A percentile compares a stretch with the other conserved stretches of the same genome.
phyloP scores from a whole-genome alignment of 1,140 invertebrate genomes.

The Drosophila sp. region DNA sequence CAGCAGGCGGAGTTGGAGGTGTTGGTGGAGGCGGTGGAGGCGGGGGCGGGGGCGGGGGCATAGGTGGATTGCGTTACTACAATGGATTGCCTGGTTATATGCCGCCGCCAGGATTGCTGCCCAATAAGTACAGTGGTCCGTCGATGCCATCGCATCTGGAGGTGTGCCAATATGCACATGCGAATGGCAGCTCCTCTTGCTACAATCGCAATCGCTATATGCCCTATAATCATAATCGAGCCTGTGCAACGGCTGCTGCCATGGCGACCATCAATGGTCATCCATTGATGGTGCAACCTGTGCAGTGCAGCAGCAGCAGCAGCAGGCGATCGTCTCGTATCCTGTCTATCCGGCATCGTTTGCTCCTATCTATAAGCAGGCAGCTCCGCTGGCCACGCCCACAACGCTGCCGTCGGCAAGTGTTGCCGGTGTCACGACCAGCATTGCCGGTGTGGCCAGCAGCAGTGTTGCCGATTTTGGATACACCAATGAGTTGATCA shows the following conservation, averaged over 20 bases:
- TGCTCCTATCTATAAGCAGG: constrained; percentile 50
- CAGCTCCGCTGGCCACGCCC: constrained; percentile 11
- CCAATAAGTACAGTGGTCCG: constrained; percentile 31
- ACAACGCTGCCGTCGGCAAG: constrained; percentile 1
- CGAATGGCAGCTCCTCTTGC: constrained; percentile 51
- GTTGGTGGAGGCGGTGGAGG: constrained; percentile 4
- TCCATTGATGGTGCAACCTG: constrained; percentile 28
- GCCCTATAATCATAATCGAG: constrained; percentile 70
- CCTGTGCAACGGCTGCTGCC: constrained; percentile 54
- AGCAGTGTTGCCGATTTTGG: constrained; percentile 7
- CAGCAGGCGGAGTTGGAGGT: constrained; percentile 2
- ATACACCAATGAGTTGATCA: constrained; percentile 23
- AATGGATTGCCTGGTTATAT: constrained; percentile 31
- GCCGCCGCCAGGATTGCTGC: constrained; percentile 38
- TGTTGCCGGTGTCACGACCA: background rate
- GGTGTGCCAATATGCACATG: constrained; percentile 59
- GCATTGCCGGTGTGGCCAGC: background rate
- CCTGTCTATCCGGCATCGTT: constrained; percentile 29
- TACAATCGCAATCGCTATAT: constrained; percentile 70
- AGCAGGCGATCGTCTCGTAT: constrained; percentile 11
- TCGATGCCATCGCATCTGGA: constrained; percentile 31
- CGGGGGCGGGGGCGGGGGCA: background rate
- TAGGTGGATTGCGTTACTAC: constrained; percentile 41
- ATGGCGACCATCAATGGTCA: constrained; percentile 46
- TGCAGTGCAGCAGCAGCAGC: constrained; percentile 24